phyloP scores from a whole-genome alignment of 2,888 invertebrate species.

The Pheosia tremula region DNA sequence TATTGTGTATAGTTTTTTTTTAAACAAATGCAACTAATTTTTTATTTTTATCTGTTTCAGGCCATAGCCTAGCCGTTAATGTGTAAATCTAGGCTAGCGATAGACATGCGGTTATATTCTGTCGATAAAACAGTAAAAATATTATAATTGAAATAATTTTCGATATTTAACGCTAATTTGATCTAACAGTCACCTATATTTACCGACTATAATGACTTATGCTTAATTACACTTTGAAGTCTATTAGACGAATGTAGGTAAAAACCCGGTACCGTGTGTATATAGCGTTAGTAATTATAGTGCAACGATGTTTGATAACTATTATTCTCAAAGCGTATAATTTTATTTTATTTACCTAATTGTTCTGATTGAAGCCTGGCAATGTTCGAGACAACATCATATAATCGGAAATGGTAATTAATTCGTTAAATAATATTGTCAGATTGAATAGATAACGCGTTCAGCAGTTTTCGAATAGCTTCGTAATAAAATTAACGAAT shows the following conservation, averaged over 20 bases:
- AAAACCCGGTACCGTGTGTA: constrained; percentile 67
- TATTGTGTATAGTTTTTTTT: not conserved
- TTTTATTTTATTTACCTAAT: too few species aligned
- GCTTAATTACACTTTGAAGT: constrained; percentile 48
- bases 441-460: too few species aligned
- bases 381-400: not conserved
- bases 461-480: too few species aligned
- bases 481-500: too few species aligned
- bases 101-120: constrained; percentile 67
- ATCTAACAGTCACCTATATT: constrained; percentile 32
- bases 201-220: constrained; percentile 48
- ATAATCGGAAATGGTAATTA: too few species aligned
- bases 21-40: too few species aligned
- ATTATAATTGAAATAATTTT: constrained; percentile 34
- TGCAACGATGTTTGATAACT: constrained; percentile 58
- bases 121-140: constrained; percentile 22
- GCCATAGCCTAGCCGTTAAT: constrained; percentile 8
- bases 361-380: not conserved
- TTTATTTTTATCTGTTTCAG: constrained; percentile 8
- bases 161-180: constrained; percentile 40
- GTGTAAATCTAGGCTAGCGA: constrained; percentile 18
- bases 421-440: too few species aligned
- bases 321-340: constrained; percentile 22
- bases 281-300: constrained; percentile 62
- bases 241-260: constrained; percentile 51